phyloP scores from a whole-genome alignment of 2,888 invertebrate genomes.

The Drosophila demipolita region DNA sequence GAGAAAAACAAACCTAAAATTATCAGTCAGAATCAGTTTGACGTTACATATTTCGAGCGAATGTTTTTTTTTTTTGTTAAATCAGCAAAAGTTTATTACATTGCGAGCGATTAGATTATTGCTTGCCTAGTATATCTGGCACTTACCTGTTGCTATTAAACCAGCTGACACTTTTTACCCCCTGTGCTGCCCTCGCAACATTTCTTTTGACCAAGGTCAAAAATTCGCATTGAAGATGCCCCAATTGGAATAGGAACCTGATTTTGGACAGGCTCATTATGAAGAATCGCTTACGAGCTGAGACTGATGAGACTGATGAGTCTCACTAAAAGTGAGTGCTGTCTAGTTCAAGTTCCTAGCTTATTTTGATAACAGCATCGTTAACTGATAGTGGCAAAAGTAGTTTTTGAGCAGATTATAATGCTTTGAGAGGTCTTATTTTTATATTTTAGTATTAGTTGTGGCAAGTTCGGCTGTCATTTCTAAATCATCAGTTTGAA shows the following conservation, averaged over 20 bases:
- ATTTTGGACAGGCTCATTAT: constrained; percentile 11
- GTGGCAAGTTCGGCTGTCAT: not conserved
- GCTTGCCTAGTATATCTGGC: constrained; percentile 6
- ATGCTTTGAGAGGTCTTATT: not conserved
- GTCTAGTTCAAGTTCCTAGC: not conserved
- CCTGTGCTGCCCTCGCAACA: not conserved
- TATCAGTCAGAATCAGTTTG: constrained; percentile 28
- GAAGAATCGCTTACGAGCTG: not conserved
- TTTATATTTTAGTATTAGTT: not conserved
- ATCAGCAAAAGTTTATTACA: constrained; percentile 24
- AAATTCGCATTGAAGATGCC: not conserved
- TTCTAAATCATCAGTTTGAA: too few species aligned
- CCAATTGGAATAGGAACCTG: not conserved
- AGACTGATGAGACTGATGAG: constrained; percentile 1
- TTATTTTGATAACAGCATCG: constrained; percentile 21
- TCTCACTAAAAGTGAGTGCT: not conserved
- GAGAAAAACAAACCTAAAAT: not conserved
- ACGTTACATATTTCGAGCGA: constrained; percentile 9
- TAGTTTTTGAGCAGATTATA: constrained; percentile 16
- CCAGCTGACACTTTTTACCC: not conserved
- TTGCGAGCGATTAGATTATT: constrained; percentile 41
- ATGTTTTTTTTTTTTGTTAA: not conserved
- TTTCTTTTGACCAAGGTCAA: not conserved
- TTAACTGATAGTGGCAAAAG: constrained; percentile 2
- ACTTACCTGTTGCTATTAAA: constrained; percentile 34